Base-by-base conservation (phyloP, 2,888 invertebrate species). In the Linnaemya tessellans region DNA sequence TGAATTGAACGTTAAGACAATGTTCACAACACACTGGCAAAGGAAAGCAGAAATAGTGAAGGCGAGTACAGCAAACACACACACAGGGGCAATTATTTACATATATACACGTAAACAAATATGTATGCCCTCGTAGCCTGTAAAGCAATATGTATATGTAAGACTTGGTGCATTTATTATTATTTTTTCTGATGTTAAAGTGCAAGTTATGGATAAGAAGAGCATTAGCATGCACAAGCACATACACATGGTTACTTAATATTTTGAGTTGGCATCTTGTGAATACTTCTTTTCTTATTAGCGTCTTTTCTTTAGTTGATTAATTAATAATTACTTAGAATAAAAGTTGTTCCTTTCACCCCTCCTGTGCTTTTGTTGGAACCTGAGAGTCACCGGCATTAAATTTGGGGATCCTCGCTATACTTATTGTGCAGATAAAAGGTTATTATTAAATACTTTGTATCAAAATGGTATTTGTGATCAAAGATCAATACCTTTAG, bases 1-100 rank as follows among this genome's bases (percentile, higher is more conserved):
- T 85, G 81, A 78, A 74, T 64, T 56, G 74, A 62, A 81, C 74
- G 75, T 81, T 79, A 81, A 85, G 71, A 71, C 77, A 70, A 71
- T 70, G 70, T 82, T 82, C 46, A 64, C 70, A 80, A 51, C 43
- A 74, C 73, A 46, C 80, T 49, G 65, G 65, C 65, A 68, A 62
- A 68, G 68, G 49, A 67, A 49, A 78, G 20, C 10, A 49, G 25
- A 56, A 71, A 58, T 49, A 65, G 20, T 10, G 49, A 38, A 58
- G 0, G 18, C 41, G 22, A 49, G n/a, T n/a, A 64, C 30, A 54
- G 8, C 58, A 46, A 10, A 30, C 11, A 18, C 43, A 18, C 58
- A 46, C n/a, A 30, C 11, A 18, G 15, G 15, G 25, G 20, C 5
- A 25, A 18, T 25, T 10, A n/a, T 10, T 30, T 10, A 54, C 35